phyloP scores from a whole-genome alignment of 2,888 invertebrate genomes.

The Lasioglossum pauxillum region DNA sequence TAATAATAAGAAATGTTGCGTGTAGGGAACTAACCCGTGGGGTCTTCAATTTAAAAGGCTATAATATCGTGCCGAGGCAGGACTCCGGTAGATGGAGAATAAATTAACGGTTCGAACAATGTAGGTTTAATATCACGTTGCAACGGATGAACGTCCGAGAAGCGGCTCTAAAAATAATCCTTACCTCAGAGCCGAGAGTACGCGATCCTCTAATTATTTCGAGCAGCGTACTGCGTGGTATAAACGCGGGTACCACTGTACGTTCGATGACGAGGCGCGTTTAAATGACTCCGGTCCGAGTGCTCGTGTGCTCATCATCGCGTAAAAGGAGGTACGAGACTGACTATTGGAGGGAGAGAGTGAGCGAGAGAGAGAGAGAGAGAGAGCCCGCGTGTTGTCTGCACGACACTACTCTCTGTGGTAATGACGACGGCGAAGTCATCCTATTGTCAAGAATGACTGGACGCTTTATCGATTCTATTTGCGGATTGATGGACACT shows the following conservation, averaged over 20 bases:
- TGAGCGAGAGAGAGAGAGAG: not conserved
- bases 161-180: conserved; percentile 26
- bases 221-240: conserved; percentile 36
- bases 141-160: conserved; percentile 6
- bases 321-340: not conserved
- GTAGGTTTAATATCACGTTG: conserved; percentile 3
- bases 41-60: not conserved
- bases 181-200: conserved; percentile 18
- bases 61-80: not conserved
- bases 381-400: not conserved
- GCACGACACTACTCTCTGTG: conserved; percentile 31
- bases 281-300: conserved; percentile 31
- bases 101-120: conserved; percentile 12
- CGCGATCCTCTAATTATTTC: conserved; percentile 40
- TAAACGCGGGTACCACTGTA: conserved; percentile 20
- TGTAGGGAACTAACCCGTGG: not conserved
- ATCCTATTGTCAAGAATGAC: conserved; percentile 70
- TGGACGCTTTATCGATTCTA: conserved; percentile 70
- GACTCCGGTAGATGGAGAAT: not conserved
- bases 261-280: conserved; percentile 32
- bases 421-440: conserved; percentile 59
- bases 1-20: not conserved
- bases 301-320: conserved; percentile 36
- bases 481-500: conserved; percentile 60
- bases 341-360: not conserved